A percentile compares a stretch with the other conserved stretches of the same genome.
These are phyloP conservation scores for Rhynchophorus ferrugineus DNA, from an alignment of 1,140 invertebrate genomes.

Conservation along the genomic window DNA sequence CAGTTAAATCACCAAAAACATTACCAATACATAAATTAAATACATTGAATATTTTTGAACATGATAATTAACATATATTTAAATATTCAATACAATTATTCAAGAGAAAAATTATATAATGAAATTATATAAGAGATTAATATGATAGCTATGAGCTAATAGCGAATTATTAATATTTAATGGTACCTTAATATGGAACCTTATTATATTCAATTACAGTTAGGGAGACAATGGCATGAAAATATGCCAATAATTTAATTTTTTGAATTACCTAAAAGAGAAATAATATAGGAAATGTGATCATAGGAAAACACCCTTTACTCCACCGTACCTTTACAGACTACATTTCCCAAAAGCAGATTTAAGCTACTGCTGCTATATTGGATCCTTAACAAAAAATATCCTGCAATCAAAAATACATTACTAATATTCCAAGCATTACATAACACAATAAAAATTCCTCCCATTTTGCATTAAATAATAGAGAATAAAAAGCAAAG, in stretches of 20 bases:
- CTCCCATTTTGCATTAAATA: neutral
- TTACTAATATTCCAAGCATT: slow-evolving; percentile 2
- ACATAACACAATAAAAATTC: neutral
- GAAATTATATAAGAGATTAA: too few species aligned
- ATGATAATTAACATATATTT: too few species aligned
- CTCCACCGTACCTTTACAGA: neutral
- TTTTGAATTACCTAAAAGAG: too few species aligned
- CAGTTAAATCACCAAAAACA: too few species aligned
- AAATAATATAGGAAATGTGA: too few species aligned
- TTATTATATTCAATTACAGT: neutral
- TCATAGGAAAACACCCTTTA: too few species aligned
- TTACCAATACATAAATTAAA: too few species aligned
- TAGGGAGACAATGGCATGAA: neutral
- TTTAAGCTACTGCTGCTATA: neutral
- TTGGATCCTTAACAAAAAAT: neutral
- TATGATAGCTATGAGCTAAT: too few species aligned
- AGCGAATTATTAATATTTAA: too few species aligned
- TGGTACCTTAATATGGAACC: neutral
- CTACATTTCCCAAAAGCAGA: neutral
- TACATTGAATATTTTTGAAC: too few species aligned
- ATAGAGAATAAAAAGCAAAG: neutral
- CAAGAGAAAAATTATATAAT: too few species aligned
- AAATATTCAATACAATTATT: too few species aligned
- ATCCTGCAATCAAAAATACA: slow-evolving; percentile 4
- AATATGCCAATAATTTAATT: neutral